Conservation (phyloP, 1,140 invertebrate genomes). For the Helicoverpa zea region DNA sequence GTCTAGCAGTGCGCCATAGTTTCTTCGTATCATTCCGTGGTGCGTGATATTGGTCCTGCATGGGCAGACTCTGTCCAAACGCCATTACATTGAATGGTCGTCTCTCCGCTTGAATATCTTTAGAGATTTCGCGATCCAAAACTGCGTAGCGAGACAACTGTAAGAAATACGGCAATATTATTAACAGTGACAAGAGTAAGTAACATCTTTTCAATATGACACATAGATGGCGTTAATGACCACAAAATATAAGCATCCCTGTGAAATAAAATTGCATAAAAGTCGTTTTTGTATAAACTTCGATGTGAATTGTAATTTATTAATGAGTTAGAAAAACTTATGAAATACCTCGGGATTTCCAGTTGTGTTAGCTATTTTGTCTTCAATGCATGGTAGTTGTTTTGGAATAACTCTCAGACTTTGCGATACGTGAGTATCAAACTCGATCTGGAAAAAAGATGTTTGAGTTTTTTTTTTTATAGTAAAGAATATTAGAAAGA, state of each 20-base stretch:
- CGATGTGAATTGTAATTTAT: too few relatives aligned
- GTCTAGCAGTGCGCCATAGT: slow-evolving; percentile 85
- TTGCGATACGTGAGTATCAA: slow-evolving; percentile 80
- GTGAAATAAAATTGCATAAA: too few relatives aligned
- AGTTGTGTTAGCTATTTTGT: slow-evolving; percentile 74
- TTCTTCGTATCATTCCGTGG: slow-evolving; percentile 83
- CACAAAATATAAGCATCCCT: not conserved
- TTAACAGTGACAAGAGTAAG: not conserved
- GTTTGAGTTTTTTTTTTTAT: too few relatives aligned
- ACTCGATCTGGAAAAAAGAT: slow-evolving; percentile 78
- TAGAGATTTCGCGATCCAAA: slow-evolving; percentile 75
- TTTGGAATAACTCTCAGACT: slow-evolving; percentile 78
- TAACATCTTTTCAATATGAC: not conserved
- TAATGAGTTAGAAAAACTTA: slow-evolving; percentile 2
- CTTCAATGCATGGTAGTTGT: slow-evolving; percentile 76
- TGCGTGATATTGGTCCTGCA: slow-evolving; percentile 81
- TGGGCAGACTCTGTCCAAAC: slow-evolving; percentile 86
- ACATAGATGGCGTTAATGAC: too few relatives aligned
- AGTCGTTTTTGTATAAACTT: too few relatives aligned
- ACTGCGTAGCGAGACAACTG: slow-evolving; percentile 42
- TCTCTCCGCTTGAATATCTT: slow-evolving; percentile 76
- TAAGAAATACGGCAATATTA: too few relatives aligned
- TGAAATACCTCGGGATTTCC: slow-evolving; percentile 68
- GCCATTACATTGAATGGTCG: slow-evolving; percentile 67
- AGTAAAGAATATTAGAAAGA: too few relatives aligned